Conservation (phyloP, 2,888 invertebrate species). For the Colletes collaris region DNA sequence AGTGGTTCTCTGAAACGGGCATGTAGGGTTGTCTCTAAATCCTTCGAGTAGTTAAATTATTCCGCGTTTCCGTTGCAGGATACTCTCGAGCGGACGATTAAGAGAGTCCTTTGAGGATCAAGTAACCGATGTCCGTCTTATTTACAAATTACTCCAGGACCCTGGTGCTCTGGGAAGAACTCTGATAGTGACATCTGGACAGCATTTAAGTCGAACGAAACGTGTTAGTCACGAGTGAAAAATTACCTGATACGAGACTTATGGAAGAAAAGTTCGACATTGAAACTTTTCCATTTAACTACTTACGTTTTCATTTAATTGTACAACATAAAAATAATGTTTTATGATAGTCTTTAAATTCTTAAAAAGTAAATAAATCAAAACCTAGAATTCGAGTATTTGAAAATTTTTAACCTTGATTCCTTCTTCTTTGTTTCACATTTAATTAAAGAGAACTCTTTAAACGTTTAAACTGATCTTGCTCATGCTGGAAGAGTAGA, state of each 20-base stretch:
- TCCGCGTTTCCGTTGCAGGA: conserved; percentile 40
- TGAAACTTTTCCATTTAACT: no score
- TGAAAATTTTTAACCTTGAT: no score
- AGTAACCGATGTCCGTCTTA: conserved; percentile 47
- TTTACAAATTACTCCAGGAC: conserved; percentile 48
- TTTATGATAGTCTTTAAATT: no score
- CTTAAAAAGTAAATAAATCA: no score
- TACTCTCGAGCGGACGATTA: conserved; percentile 49
- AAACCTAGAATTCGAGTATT: no score
- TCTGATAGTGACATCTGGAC: neutral
- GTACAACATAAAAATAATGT: no score
- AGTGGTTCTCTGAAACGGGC: conserved; percentile 42
- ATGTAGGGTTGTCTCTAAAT: conserved; percentile 21
- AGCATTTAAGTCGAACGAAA: conserved; percentile 1
- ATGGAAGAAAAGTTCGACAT: no score
- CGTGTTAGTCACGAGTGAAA: neutral
- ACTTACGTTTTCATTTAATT: no score
- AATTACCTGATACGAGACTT: neutral
- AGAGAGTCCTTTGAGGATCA: conserved; percentile 45
- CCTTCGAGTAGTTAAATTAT: conserved; percentile 46
- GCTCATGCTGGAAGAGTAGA: no score
- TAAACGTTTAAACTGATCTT: no score
- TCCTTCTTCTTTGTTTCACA: no score
- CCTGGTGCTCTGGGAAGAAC: neutral
- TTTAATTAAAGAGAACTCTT: no score